A percentile compares a stretch with the other conserved stretches of the same genome.
Conservation (phyloP, 2,797 vertebrate genomes). For the Sciaenops ocellatus region DNA sequence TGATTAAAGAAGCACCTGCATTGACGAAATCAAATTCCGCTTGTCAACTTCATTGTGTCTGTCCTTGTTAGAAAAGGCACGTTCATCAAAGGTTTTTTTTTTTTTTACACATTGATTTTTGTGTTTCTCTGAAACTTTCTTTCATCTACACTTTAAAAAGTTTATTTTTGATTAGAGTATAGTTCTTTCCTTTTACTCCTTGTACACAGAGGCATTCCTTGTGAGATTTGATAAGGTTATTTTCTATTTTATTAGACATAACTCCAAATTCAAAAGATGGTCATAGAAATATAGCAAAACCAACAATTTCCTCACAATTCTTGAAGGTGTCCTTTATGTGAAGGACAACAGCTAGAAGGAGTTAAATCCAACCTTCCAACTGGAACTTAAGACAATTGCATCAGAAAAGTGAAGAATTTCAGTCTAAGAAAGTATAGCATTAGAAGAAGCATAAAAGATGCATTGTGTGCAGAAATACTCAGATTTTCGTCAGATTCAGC, state of each 20-base stretch:
- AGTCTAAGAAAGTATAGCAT: background rate
- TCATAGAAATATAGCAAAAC: background rate
- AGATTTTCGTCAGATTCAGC: background rate
- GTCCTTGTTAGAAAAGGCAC: conserved; percentile 47
- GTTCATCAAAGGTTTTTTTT: conserved; percentile 49
- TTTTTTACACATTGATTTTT: conserved; percentile 43
- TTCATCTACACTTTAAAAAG: conserved; percentile 10
- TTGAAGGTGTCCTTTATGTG: background rate
- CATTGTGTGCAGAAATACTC: background rate
- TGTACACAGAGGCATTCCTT: too few relatives aligned
- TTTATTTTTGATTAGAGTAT: background rate
- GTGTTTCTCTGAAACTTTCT: conserved; percentile 23
- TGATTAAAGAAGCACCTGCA: conserved; percentile 54
- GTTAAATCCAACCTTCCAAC: background rate
- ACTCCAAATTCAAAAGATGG: background rate
- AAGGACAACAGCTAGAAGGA: too few relatives aligned
- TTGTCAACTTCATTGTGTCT: conserved; percentile 38
- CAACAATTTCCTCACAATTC: background rate
- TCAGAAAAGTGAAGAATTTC: background rate
- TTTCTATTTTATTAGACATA: background rate
- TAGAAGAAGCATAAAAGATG: background rate
- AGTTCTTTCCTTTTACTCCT: background rate
- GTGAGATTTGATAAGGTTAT: background rate
- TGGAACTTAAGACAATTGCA: background rate
- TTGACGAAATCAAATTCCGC: conserved; percentile 45